Evolutionary conservation across 2,888 invertebrate genomes (phyloP).

Genomic region (Eulithis testata): DNA sequence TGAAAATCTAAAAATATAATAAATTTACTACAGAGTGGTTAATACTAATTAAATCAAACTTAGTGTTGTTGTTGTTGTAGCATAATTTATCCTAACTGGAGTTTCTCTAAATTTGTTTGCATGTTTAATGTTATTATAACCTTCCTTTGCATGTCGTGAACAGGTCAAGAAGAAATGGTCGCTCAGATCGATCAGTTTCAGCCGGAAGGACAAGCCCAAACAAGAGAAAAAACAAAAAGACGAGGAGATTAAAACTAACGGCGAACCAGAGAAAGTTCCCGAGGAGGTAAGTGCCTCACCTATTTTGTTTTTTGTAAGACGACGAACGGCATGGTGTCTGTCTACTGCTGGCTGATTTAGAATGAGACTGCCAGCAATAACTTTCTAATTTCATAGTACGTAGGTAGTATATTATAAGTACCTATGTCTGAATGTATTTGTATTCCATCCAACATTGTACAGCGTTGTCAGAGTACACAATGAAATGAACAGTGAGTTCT

Average conservation of each 20-base stretch:
- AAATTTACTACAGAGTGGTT: background rate
- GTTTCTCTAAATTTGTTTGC: conserved; percentile 40
- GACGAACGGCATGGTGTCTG: conserved; percentile 19
- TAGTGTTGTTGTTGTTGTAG: background rate
- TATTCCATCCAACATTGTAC: conserved; percentile 58
- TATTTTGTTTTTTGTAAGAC: conserved; percentile 27
- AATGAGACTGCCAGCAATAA: conserved; percentile 50
- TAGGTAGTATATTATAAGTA: conserved; percentile 33
- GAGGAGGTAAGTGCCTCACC: conserved; percentile 84
- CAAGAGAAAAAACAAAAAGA: conserved; percentile 88
- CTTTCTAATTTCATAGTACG: conserved; percentile 57
- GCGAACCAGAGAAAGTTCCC: conserved; percentile 86
- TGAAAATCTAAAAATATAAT: background rate
- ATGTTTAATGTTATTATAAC: conserved; percentile 58
- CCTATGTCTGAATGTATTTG: conserved; percentile 43
- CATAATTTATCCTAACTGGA: conserved; percentile 9
- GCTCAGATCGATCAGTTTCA: conserved; percentile 93
- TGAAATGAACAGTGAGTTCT: conserved; percentile 45
- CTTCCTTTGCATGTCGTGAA: conserved; percentile 54
- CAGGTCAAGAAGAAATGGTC: conserved; percentile 95
- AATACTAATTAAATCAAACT: conserved; percentile 3
- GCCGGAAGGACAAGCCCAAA: conserved; percentile 94
- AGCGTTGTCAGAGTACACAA: conserved; percentile 50
- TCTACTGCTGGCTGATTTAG: conserved; percentile 32
- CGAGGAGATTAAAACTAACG: conserved; percentile 84